Base-by-base conservation (phyloP, 2,888 invertebrate species). In the Andrena bicolor region DNA sequence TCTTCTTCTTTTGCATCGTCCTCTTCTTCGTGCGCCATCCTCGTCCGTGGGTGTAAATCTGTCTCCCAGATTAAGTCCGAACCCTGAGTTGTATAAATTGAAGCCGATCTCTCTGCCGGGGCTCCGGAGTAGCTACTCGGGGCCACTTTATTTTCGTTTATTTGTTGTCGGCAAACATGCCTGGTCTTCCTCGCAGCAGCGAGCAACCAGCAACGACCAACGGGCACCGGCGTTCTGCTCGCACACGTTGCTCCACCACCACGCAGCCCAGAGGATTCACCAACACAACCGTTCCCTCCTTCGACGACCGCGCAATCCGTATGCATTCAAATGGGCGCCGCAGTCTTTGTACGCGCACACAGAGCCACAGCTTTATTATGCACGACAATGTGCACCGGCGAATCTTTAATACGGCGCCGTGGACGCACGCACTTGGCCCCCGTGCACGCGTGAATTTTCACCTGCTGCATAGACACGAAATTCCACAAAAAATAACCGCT, bases 51-150 rank as follows among this genome's bases (percentile, higher is more conserved):
- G 90, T 90, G 91, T 91, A 91, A 91, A 91, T 91, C 91, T 91
- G 91, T 91, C 89, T 91, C 88, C 86, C 88, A 91, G 91, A 91
- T 91, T 91, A 91, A 91, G 91, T 91, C 90, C 89, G 90, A 90
- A 88, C 87, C 87, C 87, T 90, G 89, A 91, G 91, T 91, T 88
- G 90, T 91, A 91, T 91, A 91, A 91, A 91, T 91, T 91, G 91
- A 91, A 90, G 90, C 86, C 90, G 90, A 91, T 90, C 90, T 87
- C 86, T 90, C 88, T 81, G 86, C 80, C 83, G 77, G 80, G 72
- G 82, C 85, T 80, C 80, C 83, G 85, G 84, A 89, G 89, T 86
- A 87, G 86, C 87, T 86, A 85, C 86, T 86, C 80, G 76, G 84
- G 80, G 89, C 90, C 88, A 90, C 90, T 91, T 91, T 91, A 90